Percentiles rank a stretch among this genome's conserved stretches.
Evolutionary conservation across 2,888 invertebrate species (phyloP).

Genomic region (Elysia crispata): DNA sequence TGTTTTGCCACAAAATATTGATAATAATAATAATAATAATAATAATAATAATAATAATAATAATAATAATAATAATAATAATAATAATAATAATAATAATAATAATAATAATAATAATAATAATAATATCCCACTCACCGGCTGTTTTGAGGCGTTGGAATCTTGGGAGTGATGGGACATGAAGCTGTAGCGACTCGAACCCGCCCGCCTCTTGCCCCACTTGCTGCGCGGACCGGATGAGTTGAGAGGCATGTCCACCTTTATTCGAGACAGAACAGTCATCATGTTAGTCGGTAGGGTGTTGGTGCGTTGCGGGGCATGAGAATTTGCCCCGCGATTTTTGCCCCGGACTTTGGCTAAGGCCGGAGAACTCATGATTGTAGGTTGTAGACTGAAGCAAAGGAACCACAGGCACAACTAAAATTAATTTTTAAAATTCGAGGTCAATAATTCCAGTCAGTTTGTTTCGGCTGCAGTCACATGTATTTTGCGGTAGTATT

Average conservation of each 20-base stretch:
- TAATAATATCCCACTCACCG: conserved; percentile 48
- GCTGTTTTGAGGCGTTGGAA: conserved; percentile 39
- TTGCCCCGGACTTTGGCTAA: conserved; percentile 1
- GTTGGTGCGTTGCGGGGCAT: conserved; percentile 22
- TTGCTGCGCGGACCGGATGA: conserved; percentile 51
- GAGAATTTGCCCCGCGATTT: conserved; percentile 6
- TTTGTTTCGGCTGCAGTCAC: no score
- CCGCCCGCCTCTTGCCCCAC: conserved; percentile 59
- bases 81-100: no score
- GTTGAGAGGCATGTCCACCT: conserved; percentile 67
- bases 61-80: no score
- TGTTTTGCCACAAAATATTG: no score
- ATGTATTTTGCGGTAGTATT: no score
- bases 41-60: no score
- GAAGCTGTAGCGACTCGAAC: conserved; percentile 65
- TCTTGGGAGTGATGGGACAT: conserved; percentile 59
- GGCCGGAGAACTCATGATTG: conserved; percentile 43
- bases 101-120: no score
- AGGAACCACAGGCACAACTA: not conserved
- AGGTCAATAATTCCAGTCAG: no score
- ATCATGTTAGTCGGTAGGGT: conserved; percentile 52
- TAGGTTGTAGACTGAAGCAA: not conserved
- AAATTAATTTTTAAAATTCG: not conserved
- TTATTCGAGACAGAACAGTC: conserved; percentile 63
- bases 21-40: no score